Evolutionary conservation across 2,888 invertebrate species (phyloP).

Genomic region (Helicoverpa assulta): DNA sequence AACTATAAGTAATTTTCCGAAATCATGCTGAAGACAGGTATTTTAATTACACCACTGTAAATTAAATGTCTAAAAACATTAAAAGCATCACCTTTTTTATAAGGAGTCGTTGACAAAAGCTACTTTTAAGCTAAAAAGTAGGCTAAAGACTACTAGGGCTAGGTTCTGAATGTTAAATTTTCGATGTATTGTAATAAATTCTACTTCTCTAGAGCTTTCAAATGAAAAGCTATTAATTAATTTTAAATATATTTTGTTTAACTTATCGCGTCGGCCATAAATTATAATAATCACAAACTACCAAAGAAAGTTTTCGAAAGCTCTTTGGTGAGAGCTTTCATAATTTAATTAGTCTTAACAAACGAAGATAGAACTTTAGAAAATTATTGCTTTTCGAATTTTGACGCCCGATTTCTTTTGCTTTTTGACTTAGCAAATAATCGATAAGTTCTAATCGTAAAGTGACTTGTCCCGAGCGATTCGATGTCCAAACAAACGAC

Average conservation of each 20-base stretch:
- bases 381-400: constrained; percentile 6
- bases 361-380: constrained; percentile 3
- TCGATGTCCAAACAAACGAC: constrained; percentile 11
- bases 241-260: constrained; percentile 4
- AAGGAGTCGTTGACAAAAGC: too few species aligned
- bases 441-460: neutral
- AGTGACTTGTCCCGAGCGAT: constrained; percentile 1
- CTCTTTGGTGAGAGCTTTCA: constrained; percentile 10
- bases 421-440: neutral
- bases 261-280: neutral
- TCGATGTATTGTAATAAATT: too few species aligned
- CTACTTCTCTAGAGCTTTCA: too few species aligned
- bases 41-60: too few species aligned
- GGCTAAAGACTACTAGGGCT: too few species aligned
- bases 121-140: too few species aligned
- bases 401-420: constrained; percentile 3
- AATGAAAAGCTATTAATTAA: neutral
- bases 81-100: too few species aligned
- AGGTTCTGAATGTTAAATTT: too few species aligned
- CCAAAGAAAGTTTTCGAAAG: neutral
- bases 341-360: constrained; percentile 7
- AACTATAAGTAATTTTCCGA: too few species aligned
- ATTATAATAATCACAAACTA: constrained; percentile 12
- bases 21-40: too few species aligned
- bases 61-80: too few species aligned